These are phyloP conservation scores for Notothenia coriiceps DNA, from an alignment of 2,113 vertebrate genomes.

Conservation along the genomic window DNA sequence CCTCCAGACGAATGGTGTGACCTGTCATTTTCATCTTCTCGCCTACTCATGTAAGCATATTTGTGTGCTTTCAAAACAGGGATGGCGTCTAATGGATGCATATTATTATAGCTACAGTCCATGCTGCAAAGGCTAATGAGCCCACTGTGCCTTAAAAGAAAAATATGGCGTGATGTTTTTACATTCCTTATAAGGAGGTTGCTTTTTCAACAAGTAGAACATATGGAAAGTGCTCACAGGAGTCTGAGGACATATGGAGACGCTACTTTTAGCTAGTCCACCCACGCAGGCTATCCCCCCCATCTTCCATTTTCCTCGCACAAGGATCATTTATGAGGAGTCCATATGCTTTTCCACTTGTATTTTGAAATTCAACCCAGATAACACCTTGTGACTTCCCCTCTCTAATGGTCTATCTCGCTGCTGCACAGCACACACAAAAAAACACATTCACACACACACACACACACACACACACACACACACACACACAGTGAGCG, in stretches of 20 bases:
- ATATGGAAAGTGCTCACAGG: slow-evolving; percentile 51
- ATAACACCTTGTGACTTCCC: slow-evolving; percentile 26
- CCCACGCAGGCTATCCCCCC: background rate
- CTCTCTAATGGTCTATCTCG: slow-evolving; percentile 23
- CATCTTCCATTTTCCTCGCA: slow-evolving; percentile 15
- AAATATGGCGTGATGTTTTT: slow-evolving; percentile 10
- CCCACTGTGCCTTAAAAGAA: slow-evolving; percentile 4
- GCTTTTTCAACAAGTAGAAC: slow-evolving; percentile 28
- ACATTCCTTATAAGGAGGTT: slow-evolving; percentile 9
- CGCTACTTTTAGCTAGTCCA: slow-evolving; percentile 34
- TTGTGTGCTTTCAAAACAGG: slow-evolving; percentile 32
- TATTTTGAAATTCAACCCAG: slow-evolving; percentile 34
- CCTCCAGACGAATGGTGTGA: slow-evolving; percentile 43
- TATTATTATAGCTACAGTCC: slow-evolving; percentile 19
- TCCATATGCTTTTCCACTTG: slow-evolving; percentile 45
- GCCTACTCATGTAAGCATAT: slow-evolving; percentile 25
- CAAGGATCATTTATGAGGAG: slow-evolving; percentile 26
- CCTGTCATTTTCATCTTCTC: slow-evolving; percentile 58
- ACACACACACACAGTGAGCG: slow-evolving; percentile 30
- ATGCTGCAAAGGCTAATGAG: background rate
- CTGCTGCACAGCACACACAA: slow-evolving; percentile 1
- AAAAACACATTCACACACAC: background rate
- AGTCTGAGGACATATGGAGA: slow-evolving; percentile 52
- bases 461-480: no score
- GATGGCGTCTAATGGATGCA: slow-evolving; percentile 27